Evolutionary conservation across 1,140 invertebrate species (phyloP), one percentile per base, ranked within the genome.

Genomic region (Cephus cinctus): DNA sequence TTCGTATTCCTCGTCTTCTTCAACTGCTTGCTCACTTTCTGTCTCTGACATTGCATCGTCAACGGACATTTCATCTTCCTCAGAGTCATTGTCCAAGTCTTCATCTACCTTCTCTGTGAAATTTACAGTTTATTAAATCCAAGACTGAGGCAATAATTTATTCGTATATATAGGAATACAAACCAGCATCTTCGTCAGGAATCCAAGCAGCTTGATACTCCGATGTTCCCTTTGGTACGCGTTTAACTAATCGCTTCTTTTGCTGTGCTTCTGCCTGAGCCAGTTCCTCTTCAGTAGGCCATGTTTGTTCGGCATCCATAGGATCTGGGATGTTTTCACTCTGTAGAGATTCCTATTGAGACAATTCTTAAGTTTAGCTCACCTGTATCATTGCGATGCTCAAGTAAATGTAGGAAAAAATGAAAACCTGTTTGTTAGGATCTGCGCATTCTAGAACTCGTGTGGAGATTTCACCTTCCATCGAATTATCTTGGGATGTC

Each of bases 191-290:
- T 43, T 82, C 78, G 57, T 91, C 87, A 3, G 88, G 80, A 69
- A 98, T 96, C 96, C 96, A 98, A 22, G 94, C 88, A 16, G 95
- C 92, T 77, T 98, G 96, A 75, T 98, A 98, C 43, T 92, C 90
- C 9, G 94, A 98, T 63, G 91, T 94, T 30, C 96, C 96, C 76
- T 94, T 93, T 0, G 94, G 94, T 18, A 97, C 87, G 63, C 83
- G 86, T 67, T 94, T 94, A 0, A 87, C 76, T 43, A 83, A 78
- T 70, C 85, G 86, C 56, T 80, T 82, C 50, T 83, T 85, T 57
- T 66, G 53, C 51, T 85, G 78, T 51, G 80, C 71, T 66, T 85
- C 81, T 2, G 89, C 86, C 56, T 86, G 79, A 59, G 82, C 81
- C 40, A 96, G 79, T 78, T 96, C 93, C 69, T 96, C 90, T 50